Evolutionary conservation across 2,797 vertebrate genomes (phyloP).

Genomic region (Platalea minor): DNA sequence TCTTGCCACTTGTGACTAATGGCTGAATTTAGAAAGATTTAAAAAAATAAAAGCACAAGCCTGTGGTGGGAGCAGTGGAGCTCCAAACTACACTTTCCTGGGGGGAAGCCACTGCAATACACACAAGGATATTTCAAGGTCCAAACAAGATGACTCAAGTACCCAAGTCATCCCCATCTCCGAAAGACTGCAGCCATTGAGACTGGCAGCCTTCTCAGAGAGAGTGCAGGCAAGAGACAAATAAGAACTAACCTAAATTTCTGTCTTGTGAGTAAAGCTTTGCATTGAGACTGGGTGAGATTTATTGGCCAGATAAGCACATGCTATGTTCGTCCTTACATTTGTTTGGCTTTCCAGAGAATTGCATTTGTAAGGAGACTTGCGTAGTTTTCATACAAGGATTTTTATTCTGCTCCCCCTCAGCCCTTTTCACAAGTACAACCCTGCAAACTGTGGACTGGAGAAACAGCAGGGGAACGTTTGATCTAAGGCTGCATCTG

Average conservation of each 20-base stretch:
- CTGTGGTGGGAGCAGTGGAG: background rate
- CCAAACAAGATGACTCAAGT: background rate
- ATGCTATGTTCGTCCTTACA: too few species aligned
- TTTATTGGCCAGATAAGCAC: background rate
- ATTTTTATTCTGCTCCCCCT: background rate
- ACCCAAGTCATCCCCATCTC: background rate
- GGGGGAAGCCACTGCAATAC: background rate
- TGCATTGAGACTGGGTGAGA: background rate
- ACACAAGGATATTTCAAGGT: background rate
- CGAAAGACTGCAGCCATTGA: background rate
- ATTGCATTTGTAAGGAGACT: background rate
- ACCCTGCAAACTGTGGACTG: background rate
- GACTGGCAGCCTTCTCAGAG: background rate
- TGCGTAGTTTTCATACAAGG: background rate
- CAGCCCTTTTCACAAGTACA: background rate
- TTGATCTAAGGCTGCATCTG: background rate
- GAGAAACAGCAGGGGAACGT: background rate
- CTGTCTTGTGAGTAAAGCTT: background rate
- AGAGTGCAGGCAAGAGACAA: background rate
- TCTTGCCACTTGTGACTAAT: background rate
- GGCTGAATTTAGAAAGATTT: background rate
- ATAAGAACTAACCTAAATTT: background rate
- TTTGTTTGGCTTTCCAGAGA: background rate
- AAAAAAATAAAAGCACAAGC: background rate
- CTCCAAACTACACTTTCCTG: background rate